Evolutionary conservation across 2,888 invertebrate species (phyloP), one percentile per base, ranked within the genome.

Genomic region (Mimachlamys varia): DNA sequence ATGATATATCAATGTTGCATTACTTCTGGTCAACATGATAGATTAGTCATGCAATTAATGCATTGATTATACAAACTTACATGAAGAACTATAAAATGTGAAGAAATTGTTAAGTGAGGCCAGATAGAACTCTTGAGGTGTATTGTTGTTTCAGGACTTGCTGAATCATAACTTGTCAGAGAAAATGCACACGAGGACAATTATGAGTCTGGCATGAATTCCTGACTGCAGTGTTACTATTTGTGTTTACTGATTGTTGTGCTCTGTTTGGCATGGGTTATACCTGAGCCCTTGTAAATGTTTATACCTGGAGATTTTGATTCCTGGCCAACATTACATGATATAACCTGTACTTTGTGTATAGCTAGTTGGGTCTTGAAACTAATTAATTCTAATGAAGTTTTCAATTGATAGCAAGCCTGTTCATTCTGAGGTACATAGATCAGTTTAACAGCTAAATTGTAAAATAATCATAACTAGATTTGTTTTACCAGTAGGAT

Each of bases 281-380:
- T 15, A 19, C 19, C 27, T 27, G 12, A 13, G 33, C 76, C 33
- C 27, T 12, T 76, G 76, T 76, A 76, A 22, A 33, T 62, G 62
- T 62, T 22, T 62, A 62, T 62, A 62, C 33, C 33, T 76, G 33
- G 27, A 76, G 33, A 76, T 76, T 76, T 76, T 76, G 76, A 76
- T 76, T 76, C 76, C 76, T 33, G 33, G 76, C 76, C 76, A 76
- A 76, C 27, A 15, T 76, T 76, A 27, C 33, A 76, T 27, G 5
- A 76, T 76, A 27, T 76, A 33, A 33, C 27, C 76, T 76, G 76
- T 27, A 76, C 33, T 76, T 33, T 12, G 76, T 13, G 27, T 27
- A n/a, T n/a, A 76, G 76, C 76, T 76, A 33, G 27, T 0, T 15
- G 12, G 27, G 33, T 33, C 27, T 76, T 76, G 53, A 53, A 53